Conservation (phyloP, 2,888 invertebrate species). For the Brachyopa scutellaris region DNA sequence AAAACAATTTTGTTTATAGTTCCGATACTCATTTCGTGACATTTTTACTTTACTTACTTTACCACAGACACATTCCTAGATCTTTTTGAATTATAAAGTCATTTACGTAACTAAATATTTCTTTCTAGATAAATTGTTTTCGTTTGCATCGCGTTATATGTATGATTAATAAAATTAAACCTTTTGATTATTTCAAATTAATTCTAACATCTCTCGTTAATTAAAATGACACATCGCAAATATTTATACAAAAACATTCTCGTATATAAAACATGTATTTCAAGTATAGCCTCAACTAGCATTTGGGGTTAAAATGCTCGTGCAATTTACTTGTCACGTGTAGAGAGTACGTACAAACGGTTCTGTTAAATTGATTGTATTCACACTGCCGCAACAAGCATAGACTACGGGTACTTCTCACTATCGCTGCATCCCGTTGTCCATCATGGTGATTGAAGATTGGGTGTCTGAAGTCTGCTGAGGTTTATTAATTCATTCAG, state of each 20-base stretch:
- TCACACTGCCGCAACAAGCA: not conserved
- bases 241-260: no score
- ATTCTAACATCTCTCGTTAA: constrained; percentile 7
- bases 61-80: no score
- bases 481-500: constrained; percentile 23
- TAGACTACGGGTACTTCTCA: not conserved
- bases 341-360: not conserved
- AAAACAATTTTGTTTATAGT: no score
- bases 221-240: not conserved
- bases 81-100: no score
- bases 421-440: not conserved
- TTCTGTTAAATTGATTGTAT: constrained; percentile 19
- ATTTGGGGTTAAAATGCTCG: constrained; percentile 6
- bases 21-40: no score
- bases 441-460: not conserved
- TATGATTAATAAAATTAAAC: no score
- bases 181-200: constrained; percentile 45
- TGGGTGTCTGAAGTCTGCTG: constrained; percentile 34
- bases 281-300: constrained; percentile 7
- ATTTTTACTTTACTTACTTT: no score
- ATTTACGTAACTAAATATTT: no score
- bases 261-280: no score
- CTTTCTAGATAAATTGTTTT: no score
- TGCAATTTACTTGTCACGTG: constrained; percentile 52
- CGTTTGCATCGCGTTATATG: no score